Base-by-base conservation (phyloP, 2,113 vertebrate species). In the Lycaon pictus region DNA sequence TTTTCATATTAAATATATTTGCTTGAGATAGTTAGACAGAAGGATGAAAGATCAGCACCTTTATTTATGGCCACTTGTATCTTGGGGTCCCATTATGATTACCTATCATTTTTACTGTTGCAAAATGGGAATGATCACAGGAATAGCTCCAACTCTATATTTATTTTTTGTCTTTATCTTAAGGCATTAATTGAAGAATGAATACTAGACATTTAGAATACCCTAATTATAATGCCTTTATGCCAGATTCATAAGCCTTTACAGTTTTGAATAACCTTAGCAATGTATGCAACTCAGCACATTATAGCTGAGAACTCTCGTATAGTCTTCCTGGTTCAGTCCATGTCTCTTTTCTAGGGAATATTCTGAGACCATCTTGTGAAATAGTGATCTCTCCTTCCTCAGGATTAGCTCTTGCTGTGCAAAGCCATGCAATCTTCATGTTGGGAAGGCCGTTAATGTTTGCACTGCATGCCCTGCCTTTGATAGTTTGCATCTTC, bases 1-100 rank as follows among this genome's bases (percentile, higher is more conserved):
- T 51, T 96, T 90, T 95, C 22, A 58, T 65, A 81, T 83, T 92
- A 56, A 79, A 60, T 3, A 25, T 76, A 11, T 92, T 91, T 86
- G 5, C 22, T 35, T 91, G 65, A 95, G 32, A 53, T 63, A 1
- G 8, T 60, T 58, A 11, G 35, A 51, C 2, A 81, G 3, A 90
- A 74, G 8, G 3, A 19, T 72, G 22, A 13, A 60, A 85, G 7
- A 77, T 17, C 37, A 62, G 16, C 0, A 88, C 1, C 11, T 77
- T 93, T 77, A 65, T 91, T 43, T n/a, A 7, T 29, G 10, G 43
- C 32, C 69, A 4, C 2, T 71, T 83, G 19, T 60, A 51, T 65
- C 27, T 79, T 69, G 29, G 48, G 60, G 17, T 9, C 20, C 10
- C 35, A 72, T 37, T 2, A 32, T 56, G 32, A 93, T 83, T 17